Evolutionary conservation across 2,113 vertebrate genomes (phyloP), one percentile per base, ranked within the genome.

Genomic region (Machaerirhynchus nigripectus): DNA sequence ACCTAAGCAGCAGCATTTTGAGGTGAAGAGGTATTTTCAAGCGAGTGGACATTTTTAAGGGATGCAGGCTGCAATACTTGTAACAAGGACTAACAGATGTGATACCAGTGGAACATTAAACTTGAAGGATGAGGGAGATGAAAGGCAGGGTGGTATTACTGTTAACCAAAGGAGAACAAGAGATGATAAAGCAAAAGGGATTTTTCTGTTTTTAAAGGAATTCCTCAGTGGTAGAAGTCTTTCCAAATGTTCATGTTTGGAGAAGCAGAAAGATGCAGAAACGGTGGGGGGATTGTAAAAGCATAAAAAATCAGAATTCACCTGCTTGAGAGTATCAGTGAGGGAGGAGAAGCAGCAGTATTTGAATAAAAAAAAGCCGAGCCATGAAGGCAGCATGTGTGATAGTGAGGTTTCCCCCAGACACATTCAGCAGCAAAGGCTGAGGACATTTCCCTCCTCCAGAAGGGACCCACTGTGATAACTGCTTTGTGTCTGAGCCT

Each of bases 401-500:
- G 49, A 74, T 30, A 0, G 0, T 23, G 50, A 85, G 31, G 23
- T 52, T 42, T 47, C 50, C 63, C 70, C 44, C 40, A 63, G 73
- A n/a, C 55, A 64, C 1, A 8, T 37, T 73, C n/a, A 39, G 26
- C 8, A 86, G 61, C 40, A 91, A 84, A 73, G 26, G 40, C 64
- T 78, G 73, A 87, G 52, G 44, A 86, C 15, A 9, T 52, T 90
- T 74, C 64, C 52, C 63, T 63, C 37, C 44, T 74, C 42, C 76
- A 63, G 67, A 80, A 65, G 39, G 91, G 65, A 79, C 46, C 44
- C 47, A 28, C 4, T 84, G 73, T 67, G 64, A 11, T 44, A 70
- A 74, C 21, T 90, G 78, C 85, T 90, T 85, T 87, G 24, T 71
- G 68, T 68, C 75, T 69, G 49, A 93, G 78, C 47, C 61, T 87